These are phyloP conservation scores for Pangasius mekongensis DNA, from an alignment of 2,797 vertebrate species.

Conservation along the genomic window DNA sequence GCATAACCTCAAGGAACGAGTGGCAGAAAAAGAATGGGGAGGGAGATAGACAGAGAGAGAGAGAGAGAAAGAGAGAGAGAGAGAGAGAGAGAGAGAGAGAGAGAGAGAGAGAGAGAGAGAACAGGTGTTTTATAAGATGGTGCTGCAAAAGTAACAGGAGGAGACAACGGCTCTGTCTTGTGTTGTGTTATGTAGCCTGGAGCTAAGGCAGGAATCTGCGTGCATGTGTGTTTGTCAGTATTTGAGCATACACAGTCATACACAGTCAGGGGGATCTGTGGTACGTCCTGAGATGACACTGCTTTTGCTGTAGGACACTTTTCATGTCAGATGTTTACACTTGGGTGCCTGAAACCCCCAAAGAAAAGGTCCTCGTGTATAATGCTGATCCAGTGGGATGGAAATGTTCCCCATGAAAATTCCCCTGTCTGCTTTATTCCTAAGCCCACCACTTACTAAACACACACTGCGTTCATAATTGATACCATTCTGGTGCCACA, in stretches of 20 bases:
- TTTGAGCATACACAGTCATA: slow-evolving; percentile 19
- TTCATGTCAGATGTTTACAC: slow-evolving; percentile 53
- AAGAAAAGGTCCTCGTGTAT: slow-evolving; percentile 47
- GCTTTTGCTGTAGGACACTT: slow-evolving; percentile 11
- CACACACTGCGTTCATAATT: slow-evolving; percentile 57
- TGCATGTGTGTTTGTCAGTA: neutral
- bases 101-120: slow-evolving; percentile 18
- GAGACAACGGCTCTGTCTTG: slow-evolving; percentile 8
- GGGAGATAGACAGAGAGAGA: neutral
- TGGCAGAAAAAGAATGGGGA: neutral
- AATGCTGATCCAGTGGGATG: slow-evolving; percentile 48
- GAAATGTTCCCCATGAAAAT: slow-evolving; percentile 43
- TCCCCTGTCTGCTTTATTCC: slow-evolving; percentile 50
- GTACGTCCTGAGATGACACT: slow-evolving; percentile 27
- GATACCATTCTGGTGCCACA: slow-evolving; percentile 50
- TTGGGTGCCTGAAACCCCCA: slow-evolving; percentile 45
- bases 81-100: slow-evolving; percentile 12
- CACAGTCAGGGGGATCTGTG: slow-evolving; percentile 10
- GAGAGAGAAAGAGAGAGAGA: slow-evolving; percentile 13
- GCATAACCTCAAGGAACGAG: slow-evolving; percentile 25
- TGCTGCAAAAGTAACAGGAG: slow-evolving; percentile 21
- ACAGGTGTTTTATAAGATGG: slow-evolving; percentile 1
- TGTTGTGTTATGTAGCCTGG: slow-evolving; percentile 33
- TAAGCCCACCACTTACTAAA: slow-evolving; percentile 50
- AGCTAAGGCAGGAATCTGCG: slow-evolving; percentile 18